Conservation (phyloP, 2,113 vertebrate genomes). For the Holacanthus passer region DNA sequence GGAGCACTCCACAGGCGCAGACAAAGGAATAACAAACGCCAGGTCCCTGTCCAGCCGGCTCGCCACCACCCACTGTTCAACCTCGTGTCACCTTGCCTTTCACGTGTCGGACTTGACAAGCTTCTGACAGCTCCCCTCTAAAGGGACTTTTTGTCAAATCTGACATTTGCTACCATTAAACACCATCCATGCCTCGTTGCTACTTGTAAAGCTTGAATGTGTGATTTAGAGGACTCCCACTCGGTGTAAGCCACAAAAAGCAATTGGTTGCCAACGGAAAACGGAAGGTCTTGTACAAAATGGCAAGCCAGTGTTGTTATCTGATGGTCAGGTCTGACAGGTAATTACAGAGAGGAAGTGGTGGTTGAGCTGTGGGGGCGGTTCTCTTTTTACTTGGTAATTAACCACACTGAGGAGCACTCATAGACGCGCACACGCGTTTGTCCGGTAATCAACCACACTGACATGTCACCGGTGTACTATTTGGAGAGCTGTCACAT, state of each 20-base stretch:
- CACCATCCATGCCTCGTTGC: constrained; percentile 11
- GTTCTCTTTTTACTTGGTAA: constrained; percentile 35
- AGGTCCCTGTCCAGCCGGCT: background rate
- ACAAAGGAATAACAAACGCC: background rate
- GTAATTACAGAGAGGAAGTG: constrained; percentile 61
- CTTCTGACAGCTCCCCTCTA: constrained; percentile 31
- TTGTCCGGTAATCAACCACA: constrained; percentile 46
- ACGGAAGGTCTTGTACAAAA: background rate
- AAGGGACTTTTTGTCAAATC: constrained; percentile 50
- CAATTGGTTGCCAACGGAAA: background rate
- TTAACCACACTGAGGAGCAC: constrained; percentile 5
- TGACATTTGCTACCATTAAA: constrained; percentile 53
- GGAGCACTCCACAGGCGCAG: background rate
- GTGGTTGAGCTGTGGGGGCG: background rate
- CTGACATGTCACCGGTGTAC: background rate
- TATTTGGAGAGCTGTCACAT: constrained; percentile 9
- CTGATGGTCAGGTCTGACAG: constrained; percentile 63
- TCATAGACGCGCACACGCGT: background rate
- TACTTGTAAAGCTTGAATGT: constrained; percentile 16
- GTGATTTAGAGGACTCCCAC: background rate
- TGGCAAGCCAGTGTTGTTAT: constrained; percentile 48
- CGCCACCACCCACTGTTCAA: background rate
- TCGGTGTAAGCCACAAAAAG: background rate
- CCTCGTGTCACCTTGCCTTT: constrained; percentile 14
- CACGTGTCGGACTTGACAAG: constrained; percentile 34